Evolutionary conservation across 2,888 invertebrate genomes (phyloP), one percentile per base, ranked within the genome.

Genomic region (Cremastinae sp.): DNA sequence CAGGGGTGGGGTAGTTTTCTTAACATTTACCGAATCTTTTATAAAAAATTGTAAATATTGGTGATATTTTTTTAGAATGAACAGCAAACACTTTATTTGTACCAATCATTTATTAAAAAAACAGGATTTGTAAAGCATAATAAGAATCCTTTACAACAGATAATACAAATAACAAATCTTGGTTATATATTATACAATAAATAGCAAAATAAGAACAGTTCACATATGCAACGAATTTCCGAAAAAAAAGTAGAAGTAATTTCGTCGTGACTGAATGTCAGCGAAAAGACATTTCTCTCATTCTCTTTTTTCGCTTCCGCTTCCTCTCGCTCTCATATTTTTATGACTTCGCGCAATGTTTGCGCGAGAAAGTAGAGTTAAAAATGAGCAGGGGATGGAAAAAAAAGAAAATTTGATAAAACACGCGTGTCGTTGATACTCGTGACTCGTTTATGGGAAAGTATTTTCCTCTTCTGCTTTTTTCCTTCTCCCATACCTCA

Each of bases 341-440:
- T 16, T 28, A n/a, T 20, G 56, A 51, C 18, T 53, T 39, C 49
- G 37, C 43, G 56, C n/a, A n/a, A 49, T 61, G 55, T 61, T 18
- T 14, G 47, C 49, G n/a, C n/a, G n/a, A n/a, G n/a, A n/a, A n/a
- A n/a, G n/a, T n/a, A 28, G 49, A 47, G 35, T 7, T 39, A 18
- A 49, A 41, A 68, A n/a, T 53, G 14, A 53, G 28, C 55, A 9
- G 9, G 41, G 41, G 9, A 45, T 49, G 68, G 49, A 47, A 28
- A 49, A 49, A 51, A 68, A 75, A 68, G 51, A 22, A 72, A 72
- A 62, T 68, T 76, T 76, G 64, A 76, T 76, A 73, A 72, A 76
- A 76, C 64, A 73, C 51, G 73, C 69, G 53, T 73, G 55, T 18
- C 69, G 64, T 2, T 9, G 41, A 9, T 9, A 9, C 69, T 64